phyloP scores from a whole-genome alignment of 2,888 invertebrate genomes.

The Orthosia cruda region DNA sequence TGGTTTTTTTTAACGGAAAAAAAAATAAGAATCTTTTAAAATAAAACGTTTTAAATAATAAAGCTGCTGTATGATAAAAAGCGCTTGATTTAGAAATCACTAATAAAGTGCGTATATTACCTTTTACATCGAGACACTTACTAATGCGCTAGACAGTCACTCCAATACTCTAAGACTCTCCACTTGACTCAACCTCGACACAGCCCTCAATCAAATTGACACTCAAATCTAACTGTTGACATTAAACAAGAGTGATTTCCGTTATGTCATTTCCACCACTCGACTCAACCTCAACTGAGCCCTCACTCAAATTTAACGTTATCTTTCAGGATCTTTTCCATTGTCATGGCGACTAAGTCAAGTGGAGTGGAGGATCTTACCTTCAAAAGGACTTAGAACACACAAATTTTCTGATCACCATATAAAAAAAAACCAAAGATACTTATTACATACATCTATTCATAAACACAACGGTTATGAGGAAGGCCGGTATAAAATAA shows the following conservation, averaged over 20 bases:
- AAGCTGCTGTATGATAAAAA: slow-evolving; percentile 17
- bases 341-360: neutral
- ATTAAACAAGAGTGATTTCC: too few species aligned
- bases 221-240: neutral
- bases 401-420: too few species aligned
- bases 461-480: too few species aligned
- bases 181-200: neutral
- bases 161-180: neutral
- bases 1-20: neutral
- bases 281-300: neutral
- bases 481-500: too few species aligned
- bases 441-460: too few species aligned
- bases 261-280: neutral
- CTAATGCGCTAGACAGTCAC: neutral
- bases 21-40: slow-evolving; percentile 17
- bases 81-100: neutral
- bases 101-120: slow-evolving; percentile 29
- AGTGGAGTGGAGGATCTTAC: neutral
- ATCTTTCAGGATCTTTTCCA: neutral
- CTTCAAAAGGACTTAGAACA: too few species aligned
- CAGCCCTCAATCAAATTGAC: neutral
- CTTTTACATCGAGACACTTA: slow-evolving; percentile 15
- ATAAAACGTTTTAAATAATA: slow-evolving; percentile 13
- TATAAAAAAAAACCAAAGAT: too few species aligned
- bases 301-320: too few species aligned